Percentiles rank a stretch among this genome's conserved stretches.
Evolutionary conservation across 2,797 vertebrate genomes (phyloP).

Genomic region (Apodemus agrarius): DNA sequence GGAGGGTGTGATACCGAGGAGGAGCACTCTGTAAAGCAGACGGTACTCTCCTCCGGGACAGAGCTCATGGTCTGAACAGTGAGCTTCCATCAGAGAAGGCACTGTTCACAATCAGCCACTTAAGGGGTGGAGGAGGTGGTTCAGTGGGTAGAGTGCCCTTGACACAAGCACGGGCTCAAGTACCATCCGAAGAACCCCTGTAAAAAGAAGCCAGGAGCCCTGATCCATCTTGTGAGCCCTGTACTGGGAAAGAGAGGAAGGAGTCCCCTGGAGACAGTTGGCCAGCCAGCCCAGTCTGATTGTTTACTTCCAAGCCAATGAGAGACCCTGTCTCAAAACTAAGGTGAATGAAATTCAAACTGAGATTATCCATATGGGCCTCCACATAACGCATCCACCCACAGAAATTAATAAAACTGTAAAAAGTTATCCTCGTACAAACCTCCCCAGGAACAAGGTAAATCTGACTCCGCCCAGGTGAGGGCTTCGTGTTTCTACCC

Average conservation of each 20-base stretch:
- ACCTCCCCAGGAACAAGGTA: not conserved
- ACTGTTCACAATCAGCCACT: not conserved
- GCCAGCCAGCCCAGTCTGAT: too few species aligned
- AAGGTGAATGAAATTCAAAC: not conserved
- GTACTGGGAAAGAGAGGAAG: not conserved
- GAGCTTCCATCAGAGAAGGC: not conserved
- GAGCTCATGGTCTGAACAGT: not conserved
- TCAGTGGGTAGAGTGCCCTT: not conserved
- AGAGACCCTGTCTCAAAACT: not conserved
- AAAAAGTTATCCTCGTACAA: not conserved
- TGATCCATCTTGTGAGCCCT: not conserved
- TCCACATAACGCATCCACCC: not conserved
- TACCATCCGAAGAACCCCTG: not conserved
- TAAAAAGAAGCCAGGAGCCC: not conserved
- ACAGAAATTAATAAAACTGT: not conserved
- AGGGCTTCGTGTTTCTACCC: too few species aligned
- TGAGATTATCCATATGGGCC: not conserved
- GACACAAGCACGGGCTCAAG: not conserved
- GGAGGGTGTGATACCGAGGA: not conserved
- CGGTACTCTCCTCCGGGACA: not conserved
- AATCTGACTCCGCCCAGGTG: not conserved
- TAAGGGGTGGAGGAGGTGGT: not conserved
- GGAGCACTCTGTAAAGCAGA: not conserved
- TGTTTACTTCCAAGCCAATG: not conserved
- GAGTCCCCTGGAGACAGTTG: not conserved